These are phyloP conservation scores for Caradrina clavipalpis DNA, from an alignment of 2,888 invertebrate genomes.

Conservation along the genomic window DNA sequence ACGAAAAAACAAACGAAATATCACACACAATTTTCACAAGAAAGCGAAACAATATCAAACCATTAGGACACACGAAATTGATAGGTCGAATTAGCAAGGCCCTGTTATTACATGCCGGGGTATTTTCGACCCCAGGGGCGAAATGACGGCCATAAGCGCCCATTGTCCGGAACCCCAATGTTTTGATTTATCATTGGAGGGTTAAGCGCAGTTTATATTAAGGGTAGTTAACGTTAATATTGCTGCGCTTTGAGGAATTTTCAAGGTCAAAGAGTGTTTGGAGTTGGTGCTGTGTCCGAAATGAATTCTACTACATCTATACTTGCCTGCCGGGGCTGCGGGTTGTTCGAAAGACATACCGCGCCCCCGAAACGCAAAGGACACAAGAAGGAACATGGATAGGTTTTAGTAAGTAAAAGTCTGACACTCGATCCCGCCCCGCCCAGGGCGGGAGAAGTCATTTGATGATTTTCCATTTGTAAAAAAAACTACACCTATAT, in stretches of 20 bases:
- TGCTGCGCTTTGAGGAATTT: constrained; percentile 12
- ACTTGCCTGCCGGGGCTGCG: no score
- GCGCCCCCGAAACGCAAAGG: no score
- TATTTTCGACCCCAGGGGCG: constrained; percentile 26
- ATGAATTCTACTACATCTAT: no score
- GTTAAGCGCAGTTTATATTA: constrained; percentile 45
- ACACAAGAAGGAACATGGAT: no score
- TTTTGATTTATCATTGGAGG: constrained; percentile 58
- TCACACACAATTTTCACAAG: constrained; percentile 48
- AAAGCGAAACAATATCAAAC: constrained; percentile 25
- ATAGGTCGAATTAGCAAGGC: constrained; percentile 58
- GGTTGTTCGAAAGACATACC: no score
- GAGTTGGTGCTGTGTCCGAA: not conserved
- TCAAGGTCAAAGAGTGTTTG: not conserved
- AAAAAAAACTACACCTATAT: no score
- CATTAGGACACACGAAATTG: constrained; percentile 51
- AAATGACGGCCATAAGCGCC: constrained; percentile 48
- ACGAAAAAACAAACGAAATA: constrained; percentile 7
- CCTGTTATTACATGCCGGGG: constrained; percentile 42
- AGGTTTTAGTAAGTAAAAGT: no score
- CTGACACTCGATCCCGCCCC: no score
- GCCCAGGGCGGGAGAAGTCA: no score
- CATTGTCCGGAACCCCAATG: constrained; percentile 38
- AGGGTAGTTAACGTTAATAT: constrained; percentile 10
- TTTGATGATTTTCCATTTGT: no score